Conservation (phyloP, 2,888 invertebrate genomes). For the Pycnomerus fuliginosus region DNA sequence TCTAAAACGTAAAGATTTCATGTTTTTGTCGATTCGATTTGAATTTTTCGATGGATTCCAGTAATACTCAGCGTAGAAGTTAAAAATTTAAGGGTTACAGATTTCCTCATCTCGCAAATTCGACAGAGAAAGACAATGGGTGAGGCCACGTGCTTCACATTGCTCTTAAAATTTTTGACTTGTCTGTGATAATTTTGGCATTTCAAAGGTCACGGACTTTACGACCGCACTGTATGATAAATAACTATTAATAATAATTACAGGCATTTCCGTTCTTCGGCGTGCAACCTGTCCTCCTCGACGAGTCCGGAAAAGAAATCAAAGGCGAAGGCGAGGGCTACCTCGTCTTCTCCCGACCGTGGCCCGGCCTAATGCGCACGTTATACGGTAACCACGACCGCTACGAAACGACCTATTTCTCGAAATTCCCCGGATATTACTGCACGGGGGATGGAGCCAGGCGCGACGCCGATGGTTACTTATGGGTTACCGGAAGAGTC, state of each 20-base stretch:
- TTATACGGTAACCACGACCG: conserved; percentile 88
- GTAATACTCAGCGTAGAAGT: too few species aligned
- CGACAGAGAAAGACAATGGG: too few species aligned
- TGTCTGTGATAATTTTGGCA: too few species aligned
- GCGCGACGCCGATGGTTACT: conserved; percentile 90
- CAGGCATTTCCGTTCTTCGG: conserved; percentile 98
- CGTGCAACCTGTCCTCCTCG: conserved; percentile 82
- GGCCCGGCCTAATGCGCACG: conserved; percentile 98
- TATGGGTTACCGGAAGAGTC: conserved; percentile 95
- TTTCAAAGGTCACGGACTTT: too few species aligned
- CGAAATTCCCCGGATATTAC: conserved; percentile 94
- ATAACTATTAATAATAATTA: conserved; percentile 20
- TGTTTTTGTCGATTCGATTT: too few species aligned
- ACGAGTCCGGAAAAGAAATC: conserved; percentile 83
- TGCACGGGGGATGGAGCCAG: conserved; percentile 96
- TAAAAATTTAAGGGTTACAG: too few species aligned
- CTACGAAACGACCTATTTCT: conserved; percentile 91
- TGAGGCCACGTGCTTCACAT: too few species aligned
- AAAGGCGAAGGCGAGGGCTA: conserved; percentile 92
- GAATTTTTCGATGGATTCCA: too few species aligned
- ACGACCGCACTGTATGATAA: too few species aligned
- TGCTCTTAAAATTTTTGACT: too few species aligned
- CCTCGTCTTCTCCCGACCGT: conserved; percentile 89
- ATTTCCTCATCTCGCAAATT: too few species aligned
- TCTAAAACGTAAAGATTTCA: too few species aligned